A percentile compares a stretch with the other conserved stretches of the same genome.
These are phyloP conservation scores for Egretta garzetta DNA, from an alignment of 2,113 vertebrate species.

Conservation along the genomic window DNA sequence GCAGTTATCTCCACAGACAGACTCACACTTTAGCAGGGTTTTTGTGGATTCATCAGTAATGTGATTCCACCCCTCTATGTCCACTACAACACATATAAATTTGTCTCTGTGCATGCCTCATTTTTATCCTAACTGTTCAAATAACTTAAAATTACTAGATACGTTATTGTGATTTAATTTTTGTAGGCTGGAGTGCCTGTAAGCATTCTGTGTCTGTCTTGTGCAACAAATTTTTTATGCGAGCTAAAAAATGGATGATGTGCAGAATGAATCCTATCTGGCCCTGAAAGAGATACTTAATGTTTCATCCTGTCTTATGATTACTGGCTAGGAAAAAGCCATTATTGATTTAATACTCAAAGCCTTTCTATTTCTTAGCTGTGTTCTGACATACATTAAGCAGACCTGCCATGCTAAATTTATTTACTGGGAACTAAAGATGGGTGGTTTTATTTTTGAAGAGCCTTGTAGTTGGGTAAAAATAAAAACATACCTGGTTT, in stretches of 20 bases:
- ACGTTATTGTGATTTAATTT: background rate
- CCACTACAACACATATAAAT: background rate
- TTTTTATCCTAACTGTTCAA: background rate
- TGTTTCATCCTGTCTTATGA: constrained; percentile 47
- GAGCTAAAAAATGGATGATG: constrained; percentile 21
- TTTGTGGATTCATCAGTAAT: background rate
- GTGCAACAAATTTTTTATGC: background rate
- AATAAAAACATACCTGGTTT: constrained; percentile 1
- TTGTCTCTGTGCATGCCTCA: background rate
- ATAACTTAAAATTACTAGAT: background rate
- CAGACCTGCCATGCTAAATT: constrained; percentile 33
- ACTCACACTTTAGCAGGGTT: background rate
- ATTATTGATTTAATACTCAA: constrained; percentile 64
- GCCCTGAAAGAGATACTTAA: constrained; percentile 38
- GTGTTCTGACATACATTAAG: constrained; percentile 32
- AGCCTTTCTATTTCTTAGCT: constrained; percentile 43
- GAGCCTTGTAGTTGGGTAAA: background rate
- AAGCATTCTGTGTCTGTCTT: background rate
- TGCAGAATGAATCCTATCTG: constrained; percentile 15
- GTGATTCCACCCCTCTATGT: background rate
- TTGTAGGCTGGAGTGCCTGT: background rate
- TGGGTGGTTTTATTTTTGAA: background rate
- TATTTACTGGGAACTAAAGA: constrained; percentile 48
- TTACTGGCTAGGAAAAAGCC: constrained; percentile 35
- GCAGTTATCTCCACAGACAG: background rate